phyloP scores from a whole-genome alignment of 2,888 invertebrate genomes.

The Diarsia dahlii region DNA sequence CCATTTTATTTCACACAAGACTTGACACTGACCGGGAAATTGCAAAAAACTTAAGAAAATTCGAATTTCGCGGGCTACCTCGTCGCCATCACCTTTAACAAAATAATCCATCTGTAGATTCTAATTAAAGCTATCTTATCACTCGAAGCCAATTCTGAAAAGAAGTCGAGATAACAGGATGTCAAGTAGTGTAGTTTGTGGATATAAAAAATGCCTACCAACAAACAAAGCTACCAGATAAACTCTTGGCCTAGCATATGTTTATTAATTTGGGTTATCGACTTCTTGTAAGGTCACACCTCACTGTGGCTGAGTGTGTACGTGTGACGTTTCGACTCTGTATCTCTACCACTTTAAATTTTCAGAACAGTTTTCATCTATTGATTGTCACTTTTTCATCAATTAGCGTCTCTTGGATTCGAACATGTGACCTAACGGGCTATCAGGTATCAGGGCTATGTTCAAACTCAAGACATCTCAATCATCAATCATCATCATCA shows the following conservation, averaged over 20 bases:
- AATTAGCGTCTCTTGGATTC: too few species aligned
- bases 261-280: constrained; percentile 56
- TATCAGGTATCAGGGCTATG: too few species aligned
- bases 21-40: too few species aligned
- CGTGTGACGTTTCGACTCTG: background rate
- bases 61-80: too few species aligned
- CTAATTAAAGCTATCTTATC: background rate
- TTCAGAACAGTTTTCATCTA: background rate
- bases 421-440: too few species aligned
- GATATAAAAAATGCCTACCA: constrained; percentile 31
- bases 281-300: constrained; percentile 24
- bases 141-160: constrained; percentile 22
- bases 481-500: too few species aligned
- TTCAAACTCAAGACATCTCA: too few species aligned
- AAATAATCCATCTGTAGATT: background rate
- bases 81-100: too few species aligned
- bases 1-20: too few species aligned
- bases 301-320: background rate
- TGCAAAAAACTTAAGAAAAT: too few species aligned
- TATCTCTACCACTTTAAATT: background rate
- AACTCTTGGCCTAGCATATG: constrained; percentile 46
- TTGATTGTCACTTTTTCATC: background rate
- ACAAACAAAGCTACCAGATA: constrained; percentile 48
- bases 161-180: constrained; percentile 35
- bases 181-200: constrained; percentile 25